Percentiles rank a stretch among this genome's conserved stretches.
These are phyloP conservation scores for Talpa occidentalis DNA, from an alignment of 2,113 vertebrate genomes.

Conservation along the genomic window DNA sequence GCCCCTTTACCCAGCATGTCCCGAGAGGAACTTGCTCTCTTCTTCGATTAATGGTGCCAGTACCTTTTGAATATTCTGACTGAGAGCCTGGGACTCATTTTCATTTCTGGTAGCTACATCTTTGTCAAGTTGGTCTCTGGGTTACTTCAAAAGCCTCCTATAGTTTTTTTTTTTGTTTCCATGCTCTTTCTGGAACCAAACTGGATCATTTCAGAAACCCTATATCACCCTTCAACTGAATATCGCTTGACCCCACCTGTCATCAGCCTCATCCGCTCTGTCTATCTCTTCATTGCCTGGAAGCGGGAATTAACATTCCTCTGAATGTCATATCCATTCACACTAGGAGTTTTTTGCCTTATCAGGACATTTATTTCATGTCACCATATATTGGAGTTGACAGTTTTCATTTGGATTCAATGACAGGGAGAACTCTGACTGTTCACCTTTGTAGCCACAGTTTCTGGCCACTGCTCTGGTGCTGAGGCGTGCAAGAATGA, in stretches of 20 bases:
- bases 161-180: background rate
- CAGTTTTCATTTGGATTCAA: background rate
- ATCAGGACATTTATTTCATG: background rate
- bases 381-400: background rate
- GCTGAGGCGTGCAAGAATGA: background rate
- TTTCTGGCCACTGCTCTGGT: background rate
- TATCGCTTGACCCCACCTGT: too few relatives aligned
- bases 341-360: background rate
- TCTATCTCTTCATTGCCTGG: background rate
- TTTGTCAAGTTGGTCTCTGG: background rate
- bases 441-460: background rate
- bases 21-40: background rate
- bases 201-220: constrained; percentile 3
- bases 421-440: background rate
- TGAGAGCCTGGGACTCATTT: background rate
- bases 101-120: constrained; percentile 9
- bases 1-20: background rate
- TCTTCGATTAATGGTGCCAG: background rate
- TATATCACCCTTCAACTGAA: background rate
- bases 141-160: background rate
- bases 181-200: background rate
- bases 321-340: background rate
- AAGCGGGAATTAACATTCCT: background rate
- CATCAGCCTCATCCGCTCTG: background rate
- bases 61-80: background rate